Evolutionary conservation across 2,888 invertebrate species (phyloP).

Genomic region (Agrotis segetum): DNA sequence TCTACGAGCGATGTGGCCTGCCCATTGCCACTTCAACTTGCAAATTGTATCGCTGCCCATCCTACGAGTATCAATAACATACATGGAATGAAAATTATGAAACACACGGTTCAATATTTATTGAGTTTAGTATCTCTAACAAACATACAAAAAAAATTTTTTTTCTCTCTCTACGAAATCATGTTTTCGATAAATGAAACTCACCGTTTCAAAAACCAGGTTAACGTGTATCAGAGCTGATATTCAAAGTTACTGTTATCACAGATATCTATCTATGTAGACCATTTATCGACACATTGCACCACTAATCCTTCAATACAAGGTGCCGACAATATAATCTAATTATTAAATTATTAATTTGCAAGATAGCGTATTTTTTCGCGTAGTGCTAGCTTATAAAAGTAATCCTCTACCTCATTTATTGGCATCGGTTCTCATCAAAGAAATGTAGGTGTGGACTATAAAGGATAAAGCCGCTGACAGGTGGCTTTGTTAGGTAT

Average conservation of each 20-base stretch:
- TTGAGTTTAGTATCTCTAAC: too few species aligned
- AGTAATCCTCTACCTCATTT: conserved; percentile 5
- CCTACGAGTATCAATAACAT: too few species aligned
- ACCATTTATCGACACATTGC: conserved; percentile 32
- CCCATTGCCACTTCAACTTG: too few species aligned
- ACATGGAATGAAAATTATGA: too few species aligned
- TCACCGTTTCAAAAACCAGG: conserved; percentile 10
- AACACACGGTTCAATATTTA: too few species aligned
- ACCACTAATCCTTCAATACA: conserved; percentile 39
- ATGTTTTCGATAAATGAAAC: background rate
- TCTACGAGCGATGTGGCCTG: too few species aligned
- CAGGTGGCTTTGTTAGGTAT: too few species aligned
- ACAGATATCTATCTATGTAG: conserved; percentile 12
- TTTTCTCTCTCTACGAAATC: too few species aligned
- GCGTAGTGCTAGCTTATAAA: conserved; percentile 23
- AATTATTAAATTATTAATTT: conserved; percentile 19
- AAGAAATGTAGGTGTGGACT: background rate
- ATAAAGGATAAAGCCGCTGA: too few species aligned
- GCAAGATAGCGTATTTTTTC: conserved; percentile 36
- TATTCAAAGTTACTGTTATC: conserved; percentile 18
- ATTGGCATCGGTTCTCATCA: background rate
- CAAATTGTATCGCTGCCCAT: too few species aligned
- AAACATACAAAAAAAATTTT: too few species aligned
- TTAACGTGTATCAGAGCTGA: background rate
- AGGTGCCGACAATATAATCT: conserved; percentile 30